Base-by-base conservation (phyloP, 2,888 invertebrate genomes). In the Pyrrhosoma nymphula region DNA sequence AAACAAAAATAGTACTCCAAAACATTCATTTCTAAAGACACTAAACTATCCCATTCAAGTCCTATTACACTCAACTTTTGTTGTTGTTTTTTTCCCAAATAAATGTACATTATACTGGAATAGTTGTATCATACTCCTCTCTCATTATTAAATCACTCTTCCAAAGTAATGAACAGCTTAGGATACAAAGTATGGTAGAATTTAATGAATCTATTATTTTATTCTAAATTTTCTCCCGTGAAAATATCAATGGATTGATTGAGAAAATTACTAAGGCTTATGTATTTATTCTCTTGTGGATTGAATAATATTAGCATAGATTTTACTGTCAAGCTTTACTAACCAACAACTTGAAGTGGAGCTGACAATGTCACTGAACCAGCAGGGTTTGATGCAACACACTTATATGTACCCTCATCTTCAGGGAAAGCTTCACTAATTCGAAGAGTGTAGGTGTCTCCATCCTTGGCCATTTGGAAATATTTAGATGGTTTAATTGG, bases 391-490 rank as follows among this genome's bases (percentile, higher is more conserved):
- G 98, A 98, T 39, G 99, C 99, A 56, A 99, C 98, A 97, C 99
- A 99, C 97, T 99, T 99, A 97, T 99, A 99, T 95, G 98, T 98
- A n/a, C 99, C 99, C 97, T 99, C 99, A 97, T 99, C 99, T 97
- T 99, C 99, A 55, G 99, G 99, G 98, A 99, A 99, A 39, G 99
- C 99, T 97, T 99, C 99, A 35, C 99, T 98, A 96, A 99, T 99
- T 96, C 98, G 98, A 95, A 99, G 97, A 88, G 98, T 98, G 96
- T 98, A 99, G 96, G 98, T 98, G 96, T 99, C 99, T 55, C 98
- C 98, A 95, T 99, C 98, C 96, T 99, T 98, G 56, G 98, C 98
- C 99, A 99, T 99, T 97, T 99, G 99, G 98, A 99, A 99, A 97
- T 99, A 99, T 97, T 99, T 99, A 56, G 99, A 99, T 95, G 99